Percentiles rank a stretch among this genome's conserved stretches.
phyloP scores from a whole-genome alignment of 1,140 invertebrate species.

The Oppia nitens region DNA sequence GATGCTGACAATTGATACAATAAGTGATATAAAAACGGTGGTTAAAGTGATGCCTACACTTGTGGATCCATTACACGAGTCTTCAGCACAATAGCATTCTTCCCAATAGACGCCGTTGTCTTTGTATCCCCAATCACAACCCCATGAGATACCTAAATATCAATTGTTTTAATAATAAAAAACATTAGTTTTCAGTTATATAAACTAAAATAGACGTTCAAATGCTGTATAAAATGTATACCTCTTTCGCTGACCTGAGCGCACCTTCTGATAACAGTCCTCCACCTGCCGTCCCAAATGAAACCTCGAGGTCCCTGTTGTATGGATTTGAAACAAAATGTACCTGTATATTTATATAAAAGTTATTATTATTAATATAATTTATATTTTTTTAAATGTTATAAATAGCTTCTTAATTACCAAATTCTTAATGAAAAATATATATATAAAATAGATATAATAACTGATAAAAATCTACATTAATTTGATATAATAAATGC shows the following conservation, averaged over 20 bases:
- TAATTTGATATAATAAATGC: no score
- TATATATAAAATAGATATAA: no score
- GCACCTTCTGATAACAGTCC: slow-evolving; percentile 73
- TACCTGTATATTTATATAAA: slow-evolving; percentile 27
- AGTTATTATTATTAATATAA: not conserved
- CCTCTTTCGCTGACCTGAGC: slow-evolving; percentile 57
- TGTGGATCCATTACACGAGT: slow-evolving; percentile 50
- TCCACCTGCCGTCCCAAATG: slow-evolving; percentile 83
- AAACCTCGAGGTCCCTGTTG: slow-evolving; percentile 76
- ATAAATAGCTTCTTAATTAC: not conserved
- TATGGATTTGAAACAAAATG: slow-evolving; percentile 76
- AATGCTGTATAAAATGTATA: not conserved
- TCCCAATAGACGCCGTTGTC: slow-evolving; percentile 87
- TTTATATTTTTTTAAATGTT: not conserved
- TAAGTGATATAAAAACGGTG: no score
- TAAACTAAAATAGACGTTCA: not conserved
- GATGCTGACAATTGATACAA: no score
- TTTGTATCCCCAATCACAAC: slow-evolving; percentile 88
- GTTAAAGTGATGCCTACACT: not conserved
- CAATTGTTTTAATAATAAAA: not conserved
- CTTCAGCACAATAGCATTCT: slow-evolving; percentile 76
- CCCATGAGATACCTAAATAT: slow-evolving; percentile 38
- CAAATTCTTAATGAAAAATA: not conserved
- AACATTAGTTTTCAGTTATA: not conserved
- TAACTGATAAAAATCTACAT: no score